Evolutionary conservation across 2,113 vertebrate genomes (phyloP).

Genomic region (Eretmochelys imbricata): DNA sequence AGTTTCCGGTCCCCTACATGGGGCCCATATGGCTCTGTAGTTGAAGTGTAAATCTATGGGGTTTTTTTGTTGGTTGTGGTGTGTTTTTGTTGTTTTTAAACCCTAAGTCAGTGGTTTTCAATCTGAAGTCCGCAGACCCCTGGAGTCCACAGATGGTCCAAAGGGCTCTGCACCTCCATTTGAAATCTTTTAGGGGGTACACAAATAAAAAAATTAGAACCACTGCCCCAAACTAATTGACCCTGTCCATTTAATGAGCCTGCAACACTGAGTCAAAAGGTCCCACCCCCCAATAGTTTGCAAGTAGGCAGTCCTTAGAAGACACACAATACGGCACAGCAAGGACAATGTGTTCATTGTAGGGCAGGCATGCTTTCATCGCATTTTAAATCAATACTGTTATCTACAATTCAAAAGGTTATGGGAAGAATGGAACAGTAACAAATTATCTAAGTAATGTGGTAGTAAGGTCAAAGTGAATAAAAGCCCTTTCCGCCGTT

Average conservation of each 20-base stretch:
- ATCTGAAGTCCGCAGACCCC: neutral
- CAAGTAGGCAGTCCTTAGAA: conserved; percentile 21
- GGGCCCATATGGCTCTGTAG: neutral
- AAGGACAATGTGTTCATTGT: conserved; percentile 27
- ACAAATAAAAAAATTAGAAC: neutral
- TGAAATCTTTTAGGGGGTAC: neutral
- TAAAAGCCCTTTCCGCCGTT: neutral
- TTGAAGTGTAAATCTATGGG: neutral
- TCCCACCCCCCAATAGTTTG: neutral
- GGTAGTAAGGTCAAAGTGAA: neutral
- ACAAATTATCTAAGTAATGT: neutral
- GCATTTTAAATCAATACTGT: conserved; percentile 26
- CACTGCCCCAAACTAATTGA: neutral
- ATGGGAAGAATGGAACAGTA: neutral
- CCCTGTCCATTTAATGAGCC: neutral
- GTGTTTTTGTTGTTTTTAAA: neutral
- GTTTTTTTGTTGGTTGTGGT: too few relatives aligned
- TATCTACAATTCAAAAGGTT: neutral
- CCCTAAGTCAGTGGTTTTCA: neutral
- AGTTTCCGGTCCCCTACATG: conserved; percentile 11
- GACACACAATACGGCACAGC: neutral
- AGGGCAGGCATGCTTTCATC: neutral
- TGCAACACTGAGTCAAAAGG: neutral
- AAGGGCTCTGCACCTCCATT: neutral
- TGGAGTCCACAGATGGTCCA: neutral